A percentile compares a stretch with the other conserved stretches of the same genome.
These are phyloP conservation scores for Protomyctophum bolini DNA, from an alignment of 2,113 vertebrate genomes.

Conservation along the genomic window DNA sequence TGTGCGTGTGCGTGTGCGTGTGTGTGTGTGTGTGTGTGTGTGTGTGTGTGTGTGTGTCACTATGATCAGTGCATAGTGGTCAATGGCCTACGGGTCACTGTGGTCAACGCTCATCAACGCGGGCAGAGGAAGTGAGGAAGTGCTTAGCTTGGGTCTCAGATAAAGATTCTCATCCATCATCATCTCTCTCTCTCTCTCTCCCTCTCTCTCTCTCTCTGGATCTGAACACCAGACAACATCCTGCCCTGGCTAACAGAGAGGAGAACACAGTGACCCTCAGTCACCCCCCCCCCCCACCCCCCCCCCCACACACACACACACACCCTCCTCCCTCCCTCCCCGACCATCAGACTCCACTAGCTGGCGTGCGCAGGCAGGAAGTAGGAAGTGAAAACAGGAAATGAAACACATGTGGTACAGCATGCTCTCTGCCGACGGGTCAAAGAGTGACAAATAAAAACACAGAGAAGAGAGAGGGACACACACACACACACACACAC, in stretches of 20 bases:
- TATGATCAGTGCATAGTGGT: slow-evolving; percentile 54
- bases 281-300: slow-evolving; percentile 13
- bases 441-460: slow-evolving; percentile 64
- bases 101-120: slow-evolving; percentile 77
- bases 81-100: slow-evolving; percentile 67
- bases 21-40: slow-evolving; percentile 11
- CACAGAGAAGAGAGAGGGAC: slow-evolving; percentile 42
- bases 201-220: slow-evolving; percentile 40
- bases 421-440: slow-evolving; percentile 52
- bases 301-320: slow-evolving; percentile 26
- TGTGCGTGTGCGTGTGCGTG: not conserved
- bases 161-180: slow-evolving; percentile 79
- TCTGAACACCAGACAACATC: slow-evolving; percentile 70
- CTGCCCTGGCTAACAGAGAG: slow-evolving; percentile 54
- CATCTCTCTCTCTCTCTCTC: slow-evolving; percentile 58
- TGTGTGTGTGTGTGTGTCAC: slow-evolving; percentile 35
- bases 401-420: slow-evolving; percentile 72
- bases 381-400: slow-evolving; percentile 81
- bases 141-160: slow-evolving; percentile 75
- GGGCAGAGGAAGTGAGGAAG: slow-evolving; percentile 76
- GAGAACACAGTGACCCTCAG: slow-evolving; percentile 53
- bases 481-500: too few species aligned
- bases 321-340: not conserved
- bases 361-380: slow-evolving; percentile 60
- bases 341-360: too few species aligned